Evolutionary conservation across 2,888 invertebrate genomes (phyloP).

Genomic region (Amphipoea lucens): DNA sequence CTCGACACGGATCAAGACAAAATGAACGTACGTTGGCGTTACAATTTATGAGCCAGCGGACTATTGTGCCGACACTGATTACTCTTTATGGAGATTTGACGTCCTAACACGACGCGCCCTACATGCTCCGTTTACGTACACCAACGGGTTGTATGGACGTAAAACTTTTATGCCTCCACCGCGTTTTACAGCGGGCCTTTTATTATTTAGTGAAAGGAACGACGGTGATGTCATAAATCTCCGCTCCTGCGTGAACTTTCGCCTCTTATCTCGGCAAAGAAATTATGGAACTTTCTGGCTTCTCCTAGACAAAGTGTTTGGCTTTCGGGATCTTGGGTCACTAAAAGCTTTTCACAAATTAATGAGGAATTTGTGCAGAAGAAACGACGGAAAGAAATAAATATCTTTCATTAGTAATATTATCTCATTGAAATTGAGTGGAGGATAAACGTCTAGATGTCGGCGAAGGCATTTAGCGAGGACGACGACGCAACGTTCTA

Average conservation of each 20-base stretch:
- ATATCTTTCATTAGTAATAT: slow-evolving; percentile 63
- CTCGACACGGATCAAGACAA: slow-evolving; percentile 67
- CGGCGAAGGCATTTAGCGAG: slow-evolving; percentile 53
- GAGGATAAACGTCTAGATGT: slow-evolving; percentile 55
- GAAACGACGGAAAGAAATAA: slow-evolving; percentile 70
- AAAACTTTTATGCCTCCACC: slow-evolving; percentile 89
- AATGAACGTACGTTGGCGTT: slow-evolving; percentile 79
- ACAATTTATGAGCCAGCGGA: slow-evolving; percentile 82
- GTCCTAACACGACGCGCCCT: slow-evolving; percentile 82
- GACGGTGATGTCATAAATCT: slow-evolving; percentile 90
- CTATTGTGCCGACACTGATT: slow-evolving; percentile 87
- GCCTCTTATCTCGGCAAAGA: slow-evolving; percentile 90
- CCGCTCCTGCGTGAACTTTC: slow-evolving; percentile 90
- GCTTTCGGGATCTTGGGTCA: slow-evolving; percentile 87
- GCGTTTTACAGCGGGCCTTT: slow-evolving; percentile 90
- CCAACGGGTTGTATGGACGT: slow-evolving; percentile 89
- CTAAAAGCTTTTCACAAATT: slow-evolving; percentile 86
- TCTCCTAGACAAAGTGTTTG: slow-evolving; percentile 90
- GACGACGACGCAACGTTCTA: slow-evolving; percentile 46
- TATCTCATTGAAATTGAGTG: slow-evolving; percentile 61
- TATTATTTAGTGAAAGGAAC: slow-evolving; percentile 91
- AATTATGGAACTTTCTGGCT: slow-evolving; percentile 90
- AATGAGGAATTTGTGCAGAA: slow-evolving; percentile 78
- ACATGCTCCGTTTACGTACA: slow-evolving; percentile 82
- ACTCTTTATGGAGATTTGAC: slow-evolving; percentile 88